Base-by-base conservation (phyloP, 2,113 vertebrate genomes). In the Vicugna pacos region DNA sequence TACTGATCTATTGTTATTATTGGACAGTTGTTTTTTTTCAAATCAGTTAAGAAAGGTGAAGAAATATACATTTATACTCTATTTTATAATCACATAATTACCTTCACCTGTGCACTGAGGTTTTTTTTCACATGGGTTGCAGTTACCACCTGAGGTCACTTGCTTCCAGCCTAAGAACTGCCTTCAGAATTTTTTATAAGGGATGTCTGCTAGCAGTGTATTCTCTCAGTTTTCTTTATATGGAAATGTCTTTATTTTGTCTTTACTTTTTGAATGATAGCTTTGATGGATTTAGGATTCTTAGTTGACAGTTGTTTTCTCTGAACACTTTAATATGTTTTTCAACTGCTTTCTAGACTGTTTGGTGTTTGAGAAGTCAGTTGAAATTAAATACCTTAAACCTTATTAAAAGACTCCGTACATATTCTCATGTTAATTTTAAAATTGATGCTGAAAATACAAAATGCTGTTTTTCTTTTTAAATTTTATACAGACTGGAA, bases 401-500 rank as follows among this genome's bases (percentile, higher is more conserved):
- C 6, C 2, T 64, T 64, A 84, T 72, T 60, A 30, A 94, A 46
- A 75, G 48, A 42, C 3, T 70, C 81, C 28, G 17, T 28, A 54
- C 64, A 73, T 52, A 1, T 5, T 80, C 58, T 79, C 54, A 16
- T 58, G 2, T 65, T 79, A 54, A 75, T 60, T 96, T 80, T n/a
- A 56, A 88, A 83, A 75, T 84, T 77, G 13, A 72, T 69, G 52
- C 80, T 93, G 54, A 86, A 89, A 97, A 82, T 50, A 80, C 15
- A 24, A 32, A 77, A 22, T 24, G 54, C 6, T 92, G 10, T 52
- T 83, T 91, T n/a, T 80, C 30, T n/a, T 70, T 73, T 56, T 32
- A 62, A 58, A 46, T 72, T 60, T 72, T 77, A 54, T 6, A 10
- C 46, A 89, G 32, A 42, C 14, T 56, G 11, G 14, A 92, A 92